Evolutionary conservation across 2,113 vertebrate species (phyloP).

Genomic region (Oophaga pumilio): DNA sequence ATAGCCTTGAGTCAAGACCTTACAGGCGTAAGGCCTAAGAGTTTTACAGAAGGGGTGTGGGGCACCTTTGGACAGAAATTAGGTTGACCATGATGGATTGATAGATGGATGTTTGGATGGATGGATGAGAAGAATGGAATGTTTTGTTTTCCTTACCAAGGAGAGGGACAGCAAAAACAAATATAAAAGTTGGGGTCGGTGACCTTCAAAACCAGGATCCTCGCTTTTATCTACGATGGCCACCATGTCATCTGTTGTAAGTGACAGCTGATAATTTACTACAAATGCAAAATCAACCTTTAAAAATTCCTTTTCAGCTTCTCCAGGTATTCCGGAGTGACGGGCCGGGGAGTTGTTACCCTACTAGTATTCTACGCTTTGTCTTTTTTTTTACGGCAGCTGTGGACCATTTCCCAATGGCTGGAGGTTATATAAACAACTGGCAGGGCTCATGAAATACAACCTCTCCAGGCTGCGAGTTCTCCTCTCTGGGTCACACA

Average conservation of each 20-base stretch:
- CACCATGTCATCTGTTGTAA: background rate
- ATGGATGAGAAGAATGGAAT: background rate
- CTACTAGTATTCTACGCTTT: slow-evolving; percentile 54
- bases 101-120: background rate
- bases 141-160: background rate
- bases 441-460: slow-evolving; percentile 67
- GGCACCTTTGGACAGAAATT: no score
- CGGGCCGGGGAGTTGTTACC: slow-evolving; percentile 40
- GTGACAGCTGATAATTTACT: background rate
- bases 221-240: background rate
- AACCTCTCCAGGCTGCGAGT: slow-evolving; percentile 66
- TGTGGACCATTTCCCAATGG: slow-evolving; percentile 64
- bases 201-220: background rate
- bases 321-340: slow-evolving; percentile 32
- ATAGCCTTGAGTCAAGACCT: no score
- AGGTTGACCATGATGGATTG: background rate
- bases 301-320: background rate
- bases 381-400: slow-evolving; percentile 55
- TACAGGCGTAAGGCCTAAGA: no score
- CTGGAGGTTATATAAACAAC: slow-evolving; percentile 70
- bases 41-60: no score
- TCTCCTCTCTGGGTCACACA: slow-evolving; percentile 67
- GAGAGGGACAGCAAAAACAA: background rate
- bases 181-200: background rate
- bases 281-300: background rate